Percentiles rank a stretch among this genome's conserved stretches.
Conservation (phyloP, 1,140 invertebrate genomes). For the Aporrectodea caliginosa region DNA sequence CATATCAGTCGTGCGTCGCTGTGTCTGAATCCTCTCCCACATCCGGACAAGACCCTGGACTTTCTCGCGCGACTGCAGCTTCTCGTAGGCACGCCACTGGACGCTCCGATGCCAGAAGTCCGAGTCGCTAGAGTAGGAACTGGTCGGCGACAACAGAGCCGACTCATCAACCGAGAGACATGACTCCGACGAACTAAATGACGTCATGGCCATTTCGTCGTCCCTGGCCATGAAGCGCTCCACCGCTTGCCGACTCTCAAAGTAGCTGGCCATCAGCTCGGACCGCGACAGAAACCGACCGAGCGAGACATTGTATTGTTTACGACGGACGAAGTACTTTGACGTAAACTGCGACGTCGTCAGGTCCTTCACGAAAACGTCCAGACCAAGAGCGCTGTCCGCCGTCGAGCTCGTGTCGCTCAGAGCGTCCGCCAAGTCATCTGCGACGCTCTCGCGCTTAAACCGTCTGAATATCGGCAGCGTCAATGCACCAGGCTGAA, state of each 20-base stretch:
- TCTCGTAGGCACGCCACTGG: conserved; percentile 11
- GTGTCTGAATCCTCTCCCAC: conserved; percentile 25
- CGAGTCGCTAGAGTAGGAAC: conserved; percentile 27
- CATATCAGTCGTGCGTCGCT: neutral
- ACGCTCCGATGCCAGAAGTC: neutral
- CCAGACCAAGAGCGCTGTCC: conserved; percentile 20
- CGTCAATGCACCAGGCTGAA: neutral
- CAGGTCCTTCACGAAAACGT: neutral
- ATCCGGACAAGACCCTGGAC: conserved; percentile 24
- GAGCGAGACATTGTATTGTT: neutral
- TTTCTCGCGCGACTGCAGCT: conserved; percentile 14
- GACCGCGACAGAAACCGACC: conserved; percentile 7
- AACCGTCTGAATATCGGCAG: no score
- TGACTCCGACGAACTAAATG: conserved; percentile 37
- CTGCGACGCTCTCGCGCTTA: neutral
- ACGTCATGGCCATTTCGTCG: conserved; percentile 12
- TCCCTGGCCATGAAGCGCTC: conserved; percentile 3
- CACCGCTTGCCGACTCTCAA: conserved; percentile 16
- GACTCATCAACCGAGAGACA: conserved; percentile 38
- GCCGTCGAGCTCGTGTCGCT: conserved; percentile 17
- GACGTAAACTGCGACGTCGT: neutral
- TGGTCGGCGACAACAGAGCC: conserved; percentile 27
- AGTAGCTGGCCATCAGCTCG: conserved; percentile 3
- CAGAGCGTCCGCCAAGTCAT: neutral
- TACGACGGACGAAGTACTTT: neutral